These are phyloP conservation scores for Whitmania pigra DNA, from an alignment of 1,140 invertebrate genomes.

Conservation along the genomic window DNA sequence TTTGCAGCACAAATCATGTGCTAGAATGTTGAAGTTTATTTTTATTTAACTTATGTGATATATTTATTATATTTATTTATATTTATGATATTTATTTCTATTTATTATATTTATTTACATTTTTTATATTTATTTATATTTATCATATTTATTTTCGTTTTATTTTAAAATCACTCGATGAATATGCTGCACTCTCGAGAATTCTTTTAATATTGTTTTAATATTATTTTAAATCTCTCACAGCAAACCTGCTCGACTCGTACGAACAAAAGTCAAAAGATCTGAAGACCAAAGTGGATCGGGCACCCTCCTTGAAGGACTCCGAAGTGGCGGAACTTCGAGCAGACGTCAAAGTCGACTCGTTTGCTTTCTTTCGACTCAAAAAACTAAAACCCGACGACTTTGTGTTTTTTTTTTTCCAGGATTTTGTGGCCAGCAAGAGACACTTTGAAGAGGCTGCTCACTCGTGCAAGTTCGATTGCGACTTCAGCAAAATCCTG, in stretches of 20 bases:
- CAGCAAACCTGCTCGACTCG: too few relatives aligned
- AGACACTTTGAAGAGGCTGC: slow-evolving; percentile 5
- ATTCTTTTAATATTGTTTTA: too few relatives aligned
- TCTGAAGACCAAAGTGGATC: slow-evolving; percentile 32
- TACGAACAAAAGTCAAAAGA: slow-evolving; percentile 33
- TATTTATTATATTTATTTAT: too few relatives aligned
- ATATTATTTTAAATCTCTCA: too few relatives aligned
- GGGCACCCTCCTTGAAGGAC: slow-evolving; percentile 33
- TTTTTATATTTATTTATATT: too few relatives aligned
- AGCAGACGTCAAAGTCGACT: slow-evolving; percentile 35
- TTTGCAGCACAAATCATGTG: neutral
- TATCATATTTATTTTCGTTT: too few relatives aligned
- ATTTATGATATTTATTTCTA: neutral
- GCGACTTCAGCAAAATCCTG: slow-evolving; percentile 6
- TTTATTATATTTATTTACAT: neutral
- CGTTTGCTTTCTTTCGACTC: neutral
- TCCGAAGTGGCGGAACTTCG: slow-evolving; percentile 33
- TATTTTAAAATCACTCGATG: slow-evolving; percentile 27
- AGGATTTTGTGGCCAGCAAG: slow-evolving; percentile 4
- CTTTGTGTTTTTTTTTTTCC: slow-evolving; percentile 1
- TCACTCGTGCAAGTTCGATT: neutral
- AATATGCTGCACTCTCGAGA: too few relatives aligned
- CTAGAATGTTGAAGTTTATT: neutral
- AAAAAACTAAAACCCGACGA: neutral
- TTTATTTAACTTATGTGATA: neutral